Percentiles rank a stretch among this genome's conserved stretches.
phyloP scores from a whole-genome alignment of 23 tunicate genomes.

The Aplidium turbinatum region DNA sequence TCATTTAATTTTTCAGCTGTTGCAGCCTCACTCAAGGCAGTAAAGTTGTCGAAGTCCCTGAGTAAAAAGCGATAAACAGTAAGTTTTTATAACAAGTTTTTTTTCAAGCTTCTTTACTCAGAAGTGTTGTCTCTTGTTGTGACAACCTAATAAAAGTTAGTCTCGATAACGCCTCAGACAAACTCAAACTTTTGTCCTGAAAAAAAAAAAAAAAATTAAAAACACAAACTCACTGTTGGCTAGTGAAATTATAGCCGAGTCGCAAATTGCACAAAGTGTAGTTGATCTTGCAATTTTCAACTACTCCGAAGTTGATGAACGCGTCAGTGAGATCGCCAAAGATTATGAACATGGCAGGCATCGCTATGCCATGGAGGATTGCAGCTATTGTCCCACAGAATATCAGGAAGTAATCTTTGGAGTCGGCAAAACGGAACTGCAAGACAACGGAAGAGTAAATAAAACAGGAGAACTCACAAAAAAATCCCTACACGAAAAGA shows the following conservation, averaged over 20 bases:
- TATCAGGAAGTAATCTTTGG: constrained; percentile 59
- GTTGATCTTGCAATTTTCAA: constrained; percentile 31
- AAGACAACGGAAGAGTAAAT: constrained; percentile 2
- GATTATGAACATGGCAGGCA: constrained; percentile 93
- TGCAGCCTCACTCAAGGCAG: too few relatives aligned
- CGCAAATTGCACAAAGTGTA: constrained; percentile 28
- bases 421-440: constrained; percentile 84
- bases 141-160: too few relatives aligned
- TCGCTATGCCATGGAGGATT: constrained; percentile 72
- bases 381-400: constrained; percentile 79
- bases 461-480: too few relatives aligned
- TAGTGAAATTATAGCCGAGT: constrained; percentile 3
- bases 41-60: too few relatives aligned
- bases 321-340: constrained; percentile 84
- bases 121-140: too few relatives aligned
- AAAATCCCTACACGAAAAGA: too few relatives aligned
- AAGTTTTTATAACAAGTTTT: too few relatives aligned
- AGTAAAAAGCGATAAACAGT: too few relatives aligned
- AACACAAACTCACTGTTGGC: not conserved
- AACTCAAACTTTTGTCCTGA: too few relatives aligned
- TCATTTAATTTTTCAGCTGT: not conserved
- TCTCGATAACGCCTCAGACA: too few relatives aligned
- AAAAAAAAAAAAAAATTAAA: not conserved
- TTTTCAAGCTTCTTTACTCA: too few relatives aligned
- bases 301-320: constrained; percentile 69